Percentiles rank a stretch among this genome's conserved stretches.
phyloP scores from a whole-genome alignment of 1,140 invertebrate species.

The Octopus sinensis region DNA sequence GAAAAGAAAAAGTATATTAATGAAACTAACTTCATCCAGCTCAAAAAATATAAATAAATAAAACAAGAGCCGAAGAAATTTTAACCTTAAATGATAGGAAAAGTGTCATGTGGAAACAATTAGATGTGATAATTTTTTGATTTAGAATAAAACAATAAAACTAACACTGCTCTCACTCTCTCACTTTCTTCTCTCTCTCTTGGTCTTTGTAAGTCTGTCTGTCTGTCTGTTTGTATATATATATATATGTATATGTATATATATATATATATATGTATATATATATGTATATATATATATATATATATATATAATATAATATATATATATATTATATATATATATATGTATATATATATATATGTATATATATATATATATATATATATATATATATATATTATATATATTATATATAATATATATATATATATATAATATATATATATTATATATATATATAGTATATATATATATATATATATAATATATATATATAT shows the following conservation, averaged over 20 bases:
- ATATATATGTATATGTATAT: background rate
- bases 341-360: background rate
- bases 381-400: conserved; percentile 5
- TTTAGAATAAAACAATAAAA: no score
- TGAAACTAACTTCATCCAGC: background rate
- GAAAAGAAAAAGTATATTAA: background rate
- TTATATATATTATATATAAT: background rate
- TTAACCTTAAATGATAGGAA: background rate
- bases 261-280: conserved; percentile 2
- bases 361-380: conserved; percentile 2
- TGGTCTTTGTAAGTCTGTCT: background rate
- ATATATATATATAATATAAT: background rate
- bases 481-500: no score
- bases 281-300: background rate
- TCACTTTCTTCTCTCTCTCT: background rate
- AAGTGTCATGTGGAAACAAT: background rate
- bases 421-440: background rate
- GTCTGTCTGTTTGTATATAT: background rate
- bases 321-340: background rate
- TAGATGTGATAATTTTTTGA: no score
- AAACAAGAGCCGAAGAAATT: background rate
- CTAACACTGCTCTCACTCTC: background rate
- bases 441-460: no score
- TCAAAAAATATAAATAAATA: background rate
- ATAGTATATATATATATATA: no score